A percentile compares a stretch with the other conserved stretches of the same genome.
Conservation (phyloP, 23 tunicate species). For the Styela clava region DNA sequence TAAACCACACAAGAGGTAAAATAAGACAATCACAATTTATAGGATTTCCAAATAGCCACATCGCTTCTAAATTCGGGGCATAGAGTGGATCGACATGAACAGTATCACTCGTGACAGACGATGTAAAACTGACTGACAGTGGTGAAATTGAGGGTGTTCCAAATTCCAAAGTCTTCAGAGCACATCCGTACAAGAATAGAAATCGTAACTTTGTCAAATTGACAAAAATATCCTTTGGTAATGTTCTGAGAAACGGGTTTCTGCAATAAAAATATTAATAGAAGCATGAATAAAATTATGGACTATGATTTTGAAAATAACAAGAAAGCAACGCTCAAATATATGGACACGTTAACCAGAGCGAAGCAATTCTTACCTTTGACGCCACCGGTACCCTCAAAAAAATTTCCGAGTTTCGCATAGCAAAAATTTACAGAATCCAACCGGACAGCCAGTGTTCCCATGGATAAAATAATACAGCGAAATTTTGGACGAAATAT, state of each 20-base stretch:
- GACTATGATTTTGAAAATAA: too few species aligned
- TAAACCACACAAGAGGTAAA: constrained; percentile 35
- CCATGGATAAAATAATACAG: too few species aligned
- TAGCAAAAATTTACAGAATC: too few species aligned
- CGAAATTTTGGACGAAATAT: too few species aligned
- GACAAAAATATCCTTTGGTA: constrained; percentile 16
- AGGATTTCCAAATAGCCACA: constrained; percentile 69
- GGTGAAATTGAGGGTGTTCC: constrained; percentile 14
- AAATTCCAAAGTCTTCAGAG: constrained; percentile 22
- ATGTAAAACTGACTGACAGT: not conserved
- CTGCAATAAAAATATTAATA: not conserved
- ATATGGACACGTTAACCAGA: too few species aligned
- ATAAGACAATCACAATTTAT: constrained; percentile 50
- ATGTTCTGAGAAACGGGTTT: constrained; percentile 10
- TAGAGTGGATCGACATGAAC: constrained; percentile 16
- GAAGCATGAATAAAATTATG: too few species aligned
- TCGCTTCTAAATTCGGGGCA: constrained; percentile 25
- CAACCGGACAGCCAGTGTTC: too few species aligned
- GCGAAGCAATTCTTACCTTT: too few species aligned
- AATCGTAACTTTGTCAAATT: constrained; percentile 20
- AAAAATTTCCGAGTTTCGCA: too few species aligned
- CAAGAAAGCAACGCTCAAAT: too few species aligned
- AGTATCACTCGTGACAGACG: constrained; percentile 10
- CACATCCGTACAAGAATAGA: constrained; percentile 45
- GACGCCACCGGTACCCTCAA: too few species aligned